A percentile compares a stretch with the other conserved stretches of the same genome.
These are phyloP conservation scores for Oceanodroma leucorhoa DNA, from an alignment of 2,797 vertebrate genomes.

Conservation along the genomic window DNA sequence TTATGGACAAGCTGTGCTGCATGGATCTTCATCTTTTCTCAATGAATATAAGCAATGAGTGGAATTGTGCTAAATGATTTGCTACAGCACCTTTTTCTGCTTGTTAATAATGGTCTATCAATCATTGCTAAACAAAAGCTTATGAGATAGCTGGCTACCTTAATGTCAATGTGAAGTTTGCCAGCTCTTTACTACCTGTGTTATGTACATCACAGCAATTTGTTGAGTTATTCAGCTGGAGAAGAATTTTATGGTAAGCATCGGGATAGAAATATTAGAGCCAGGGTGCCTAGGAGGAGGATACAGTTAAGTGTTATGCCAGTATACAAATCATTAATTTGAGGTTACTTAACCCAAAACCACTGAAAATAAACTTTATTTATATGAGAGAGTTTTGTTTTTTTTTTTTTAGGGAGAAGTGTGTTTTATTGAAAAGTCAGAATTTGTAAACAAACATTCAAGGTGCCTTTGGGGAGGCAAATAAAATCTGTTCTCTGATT, in stretches of 20 bases:
- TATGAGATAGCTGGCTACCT: background rate
- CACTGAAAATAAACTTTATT: background rate
- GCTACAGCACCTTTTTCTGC: background rate
- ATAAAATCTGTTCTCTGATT: background rate
- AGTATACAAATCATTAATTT: conserved; percentile 4
- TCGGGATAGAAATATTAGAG: background rate
- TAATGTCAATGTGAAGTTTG: background rate
- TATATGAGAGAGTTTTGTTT: background rate
- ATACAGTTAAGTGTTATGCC: background rate
- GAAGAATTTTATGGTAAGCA: background rate
- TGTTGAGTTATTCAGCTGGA: background rate
- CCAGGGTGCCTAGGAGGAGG: background rate
- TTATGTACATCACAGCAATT: conserved; percentile 4
- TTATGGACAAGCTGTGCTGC: background rate
- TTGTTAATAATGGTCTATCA: conserved; percentile 11
- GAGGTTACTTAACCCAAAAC: background rate
- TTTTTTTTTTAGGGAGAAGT: background rate
- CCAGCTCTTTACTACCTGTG: conserved; percentile 31
- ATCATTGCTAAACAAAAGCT: conserved; percentile 8
- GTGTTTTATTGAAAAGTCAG: background rate
- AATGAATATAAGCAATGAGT: background rate
- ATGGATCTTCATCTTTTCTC: background rate
- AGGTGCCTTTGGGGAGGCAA: background rate
- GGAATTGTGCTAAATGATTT: background rate
- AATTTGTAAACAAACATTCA: background rate